Base-by-base conservation (phyloP, 2,888 invertebrate species). In the Axea sp. region DNA sequence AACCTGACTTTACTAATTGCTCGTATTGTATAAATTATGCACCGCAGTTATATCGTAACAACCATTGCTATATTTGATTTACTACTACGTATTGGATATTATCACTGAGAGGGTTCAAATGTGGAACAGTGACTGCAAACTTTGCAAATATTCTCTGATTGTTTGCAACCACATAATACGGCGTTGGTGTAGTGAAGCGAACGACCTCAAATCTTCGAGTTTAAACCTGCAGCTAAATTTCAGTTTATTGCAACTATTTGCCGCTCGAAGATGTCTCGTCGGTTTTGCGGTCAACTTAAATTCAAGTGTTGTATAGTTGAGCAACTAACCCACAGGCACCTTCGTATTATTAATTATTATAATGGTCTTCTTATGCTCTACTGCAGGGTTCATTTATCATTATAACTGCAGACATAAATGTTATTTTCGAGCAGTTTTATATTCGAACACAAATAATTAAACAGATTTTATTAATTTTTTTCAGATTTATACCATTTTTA, bases 221-320 rank as follows among this genome's bases (percentile, higher is more conserved):
- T 62, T 62, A 31, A 57, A 57, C 43, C 53, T 60, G 35, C 26
- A 59, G 55, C 67, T 60, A 51, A 75, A 65, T 75, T 71, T 55
- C 49, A 65, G 67, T 67, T 71, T 75, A 75, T 67, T 75, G 60
- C 55, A 71, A 67, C 69, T 71, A 65, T 55, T 75, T 49, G 60
- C 47, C 53, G 39, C 22, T 31, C 33, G 19, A 57, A 55, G 47
- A 71, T 31, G 41, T 62, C 55, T 59, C 22, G 59, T 31, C 35
- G 59, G 59, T 59, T 74, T 74, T 69, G 64, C 22, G 74, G 69
- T 64, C 33, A 24, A 69, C 39, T 62, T 12, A 22, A 59, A 47
- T 53, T 53, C 59, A 69, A 64, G 49, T 59, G 68, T 15, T 26
- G 39, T 9, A 35, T 15, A 24, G 24, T 51, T 51, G n/a, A 8